Conservation (phyloP, 2,113 vertebrate genomes). For the Trematomus loennbergii region DNA sequence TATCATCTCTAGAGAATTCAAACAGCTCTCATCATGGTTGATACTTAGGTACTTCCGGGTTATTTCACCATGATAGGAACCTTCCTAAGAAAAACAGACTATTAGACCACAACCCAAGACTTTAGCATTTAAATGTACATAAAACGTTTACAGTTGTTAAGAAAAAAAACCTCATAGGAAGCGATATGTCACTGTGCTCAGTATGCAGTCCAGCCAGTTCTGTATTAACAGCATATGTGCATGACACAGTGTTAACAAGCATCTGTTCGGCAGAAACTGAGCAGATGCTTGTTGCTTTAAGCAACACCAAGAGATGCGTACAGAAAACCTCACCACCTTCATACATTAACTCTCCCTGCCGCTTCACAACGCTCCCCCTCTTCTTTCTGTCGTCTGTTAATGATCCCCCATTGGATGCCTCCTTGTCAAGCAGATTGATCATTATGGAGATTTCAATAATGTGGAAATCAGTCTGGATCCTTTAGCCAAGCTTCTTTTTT, state of each 20-base stretch:
- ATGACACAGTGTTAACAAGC: not conserved
- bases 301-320: not conserved
- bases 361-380: not conserved
- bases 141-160: not conserved
- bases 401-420: no score
- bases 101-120: no score
- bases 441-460: no score
- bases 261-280: not conserved
- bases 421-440: no score
- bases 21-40: no score
- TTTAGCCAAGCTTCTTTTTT: not conserved
- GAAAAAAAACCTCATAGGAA: not conserved
- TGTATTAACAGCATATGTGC: conserved; percentile 5
- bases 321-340: not conserved
- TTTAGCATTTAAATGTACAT: not conserved
- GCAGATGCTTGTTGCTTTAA: conserved; percentile 25
- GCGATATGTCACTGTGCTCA: not conserved
- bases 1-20: no score
- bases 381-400: no score
- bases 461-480: no score
- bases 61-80: no score
- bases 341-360: not conserved
- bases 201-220: not conserved
- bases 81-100: no score
- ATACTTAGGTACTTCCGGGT: no score